Conservation (phyloP, 1,140 invertebrate species). For the Thaumatotibia leucotreta region DNA sequence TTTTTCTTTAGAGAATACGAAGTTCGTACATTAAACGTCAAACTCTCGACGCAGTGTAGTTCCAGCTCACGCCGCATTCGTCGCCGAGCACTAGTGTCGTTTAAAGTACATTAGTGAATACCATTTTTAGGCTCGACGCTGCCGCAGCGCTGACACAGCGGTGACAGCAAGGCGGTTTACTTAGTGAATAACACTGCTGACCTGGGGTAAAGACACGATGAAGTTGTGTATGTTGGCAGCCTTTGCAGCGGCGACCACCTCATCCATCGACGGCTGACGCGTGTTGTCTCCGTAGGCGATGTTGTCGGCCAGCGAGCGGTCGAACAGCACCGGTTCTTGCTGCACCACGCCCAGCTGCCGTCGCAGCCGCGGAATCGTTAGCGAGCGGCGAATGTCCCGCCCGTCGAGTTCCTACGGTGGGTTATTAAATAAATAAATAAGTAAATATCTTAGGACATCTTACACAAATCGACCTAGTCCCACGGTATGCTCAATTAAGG, state of each 20-base stretch:
- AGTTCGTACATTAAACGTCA: too few species aligned
- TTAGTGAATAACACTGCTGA: too few species aligned
- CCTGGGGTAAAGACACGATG: constrained; percentile 82
- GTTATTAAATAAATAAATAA: not conserved
- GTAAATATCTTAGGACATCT: not conserved
- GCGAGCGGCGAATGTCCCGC: constrained; percentile 50
- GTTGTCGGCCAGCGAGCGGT: constrained; percentile 81
- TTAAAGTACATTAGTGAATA: too few species aligned
- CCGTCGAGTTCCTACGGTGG: constrained; percentile 58
- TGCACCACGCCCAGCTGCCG: constrained; percentile 81
- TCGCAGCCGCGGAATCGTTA: constrained; percentile 65
- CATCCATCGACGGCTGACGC: constrained; percentile 57
- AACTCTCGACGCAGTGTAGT: too few species aligned
- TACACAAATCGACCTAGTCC: too few species aligned
- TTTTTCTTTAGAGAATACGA: too few species aligned
- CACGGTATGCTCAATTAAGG: too few species aligned
- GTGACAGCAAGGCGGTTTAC: too few species aligned
- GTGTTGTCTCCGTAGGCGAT: constrained; percentile 82
- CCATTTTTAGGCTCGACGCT: not conserved
- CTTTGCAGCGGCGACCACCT: constrained; percentile 79
- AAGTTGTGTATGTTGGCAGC: constrained; percentile 87
- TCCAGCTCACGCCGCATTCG: too few species aligned
- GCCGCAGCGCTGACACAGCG: too few species aligned
- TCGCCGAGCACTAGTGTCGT: too few species aligned
- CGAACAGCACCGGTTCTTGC: constrained; percentile 84